Conservation (phyloP, 2,797 vertebrate species). For the Pseudochirops corinnae region DNA sequence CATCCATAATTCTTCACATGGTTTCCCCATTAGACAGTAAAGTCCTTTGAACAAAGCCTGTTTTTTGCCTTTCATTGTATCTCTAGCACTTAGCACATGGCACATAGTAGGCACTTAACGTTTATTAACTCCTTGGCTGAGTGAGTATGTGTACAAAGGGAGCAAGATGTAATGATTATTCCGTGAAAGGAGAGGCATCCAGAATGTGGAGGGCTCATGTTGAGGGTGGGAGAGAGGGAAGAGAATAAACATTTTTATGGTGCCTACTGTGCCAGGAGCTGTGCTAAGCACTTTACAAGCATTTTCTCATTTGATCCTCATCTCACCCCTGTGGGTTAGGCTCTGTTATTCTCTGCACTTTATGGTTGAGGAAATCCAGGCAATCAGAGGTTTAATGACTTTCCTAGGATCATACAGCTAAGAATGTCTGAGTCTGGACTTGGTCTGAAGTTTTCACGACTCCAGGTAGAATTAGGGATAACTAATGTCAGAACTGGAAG, state of each 20-base stretch:
- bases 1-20: not conserved
- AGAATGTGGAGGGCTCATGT: not conserved
- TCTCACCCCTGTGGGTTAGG: not conserved
- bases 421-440: not conserved
- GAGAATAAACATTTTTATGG: not conserved
- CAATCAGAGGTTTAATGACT: not conserved
- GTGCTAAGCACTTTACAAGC: not conserved
- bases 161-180: not conserved
- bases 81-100: not conserved
- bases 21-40: not conserved
- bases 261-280: not conserved
- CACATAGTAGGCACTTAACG: not conserved
- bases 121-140: not conserved
- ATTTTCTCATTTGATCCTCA: not conserved
- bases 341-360: not conserved
- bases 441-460: not conserved
- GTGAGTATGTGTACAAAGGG: not conserved
- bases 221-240: not conserved
- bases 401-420: not conserved
- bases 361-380: not conserved
- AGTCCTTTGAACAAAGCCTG: not conserved
- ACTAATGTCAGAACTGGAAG: no score
- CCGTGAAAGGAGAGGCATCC: not conserved
- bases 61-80: not conserved
- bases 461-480: not conserved